Conservation (phyloP, 1,140 invertebrate species). For the Vollenhovia emeryi region DNA sequence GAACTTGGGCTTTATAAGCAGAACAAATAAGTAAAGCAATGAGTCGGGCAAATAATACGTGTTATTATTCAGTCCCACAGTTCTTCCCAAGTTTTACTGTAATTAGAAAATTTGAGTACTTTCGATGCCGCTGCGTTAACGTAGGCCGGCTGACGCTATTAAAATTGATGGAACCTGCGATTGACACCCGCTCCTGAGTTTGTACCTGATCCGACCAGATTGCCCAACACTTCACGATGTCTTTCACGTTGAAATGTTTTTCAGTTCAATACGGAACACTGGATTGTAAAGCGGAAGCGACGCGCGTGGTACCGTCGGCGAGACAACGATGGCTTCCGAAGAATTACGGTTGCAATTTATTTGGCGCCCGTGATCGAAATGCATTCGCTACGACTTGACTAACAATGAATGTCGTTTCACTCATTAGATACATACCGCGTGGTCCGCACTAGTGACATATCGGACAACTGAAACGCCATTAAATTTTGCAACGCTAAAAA, state of each 20-base stretch:
- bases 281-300: not conserved
- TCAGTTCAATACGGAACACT: not conserved
- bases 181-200: not conserved
- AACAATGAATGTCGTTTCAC: not conserved
- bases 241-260: not conserved
- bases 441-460: not conserved
- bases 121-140: not conserved
- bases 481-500: not conserved
- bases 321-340: not conserved
- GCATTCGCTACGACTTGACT: not conserved
- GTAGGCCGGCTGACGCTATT: not conserved
- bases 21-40: too few species aligned
- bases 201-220: not conserved
- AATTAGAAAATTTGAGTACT: not conserved
- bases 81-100: not conserved
- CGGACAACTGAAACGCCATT: not conserved
- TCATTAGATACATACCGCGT: not conserved
- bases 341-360: not conserved
- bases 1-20: too few species aligned
- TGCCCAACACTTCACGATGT: constrained; percentile 10
- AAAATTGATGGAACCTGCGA: constrained; percentile 2
- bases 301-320: constrained; percentile 4
- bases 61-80: not conserved
- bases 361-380: not conserved
- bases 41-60: not conserved